These are phyloP conservation scores for Griposia aprilina DNA, from an alignment of 2,888 invertebrate species.

Conservation along the genomic window DNA sequence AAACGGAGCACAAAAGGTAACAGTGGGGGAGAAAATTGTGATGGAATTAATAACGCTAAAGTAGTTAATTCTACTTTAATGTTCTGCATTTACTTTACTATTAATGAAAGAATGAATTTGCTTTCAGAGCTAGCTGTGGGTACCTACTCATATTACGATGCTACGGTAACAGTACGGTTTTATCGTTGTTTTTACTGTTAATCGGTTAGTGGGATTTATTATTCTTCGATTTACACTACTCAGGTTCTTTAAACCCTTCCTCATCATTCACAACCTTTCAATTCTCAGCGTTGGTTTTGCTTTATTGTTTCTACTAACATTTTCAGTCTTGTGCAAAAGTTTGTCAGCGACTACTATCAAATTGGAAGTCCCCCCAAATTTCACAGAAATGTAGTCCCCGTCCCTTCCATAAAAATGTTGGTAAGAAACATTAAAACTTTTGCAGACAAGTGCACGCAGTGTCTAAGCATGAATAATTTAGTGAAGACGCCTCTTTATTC, in stretches of 20 bases:
- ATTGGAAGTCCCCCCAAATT: slow-evolving; percentile 15
- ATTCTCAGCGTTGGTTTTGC: neutral
- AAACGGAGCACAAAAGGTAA: slow-evolving; percentile 37
- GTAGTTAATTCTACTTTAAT: slow-evolving; percentile 44
- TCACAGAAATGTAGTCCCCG: slow-evolving; percentile 24
- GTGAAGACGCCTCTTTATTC: slow-evolving; percentile 82
- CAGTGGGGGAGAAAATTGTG: slow-evolving; percentile 35
- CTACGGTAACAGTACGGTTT: slow-evolving; percentile 3
- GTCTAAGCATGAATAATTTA: slow-evolving; percentile 84
- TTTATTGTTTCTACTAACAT: neutral
- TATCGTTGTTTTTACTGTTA: slow-evolving; percentile 20
- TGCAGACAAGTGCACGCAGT: slow-evolving; percentile 61
- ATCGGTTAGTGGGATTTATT: neutral
- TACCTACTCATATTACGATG: neutral
- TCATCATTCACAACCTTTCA: neutral
- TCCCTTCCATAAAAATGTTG: slow-evolving; percentile 40
- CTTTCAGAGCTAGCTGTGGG: slow-evolving; percentile 22
- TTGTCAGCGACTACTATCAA: slow-evolving; percentile 2
- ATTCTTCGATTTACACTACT: slow-evolving; percentile 12
- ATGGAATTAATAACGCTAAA: slow-evolving; percentile 48
- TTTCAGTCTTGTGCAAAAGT: slow-evolving; percentile 10
- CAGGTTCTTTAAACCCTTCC: neutral
- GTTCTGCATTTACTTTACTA: slow-evolving; percentile 44
- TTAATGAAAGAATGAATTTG: slow-evolving; percentile 43
- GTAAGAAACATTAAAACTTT: slow-evolving; percentile 58